Base-by-base conservation (phyloP, 2,113 vertebrate species). In the Cyphomyrus plagiostoma region DNA sequence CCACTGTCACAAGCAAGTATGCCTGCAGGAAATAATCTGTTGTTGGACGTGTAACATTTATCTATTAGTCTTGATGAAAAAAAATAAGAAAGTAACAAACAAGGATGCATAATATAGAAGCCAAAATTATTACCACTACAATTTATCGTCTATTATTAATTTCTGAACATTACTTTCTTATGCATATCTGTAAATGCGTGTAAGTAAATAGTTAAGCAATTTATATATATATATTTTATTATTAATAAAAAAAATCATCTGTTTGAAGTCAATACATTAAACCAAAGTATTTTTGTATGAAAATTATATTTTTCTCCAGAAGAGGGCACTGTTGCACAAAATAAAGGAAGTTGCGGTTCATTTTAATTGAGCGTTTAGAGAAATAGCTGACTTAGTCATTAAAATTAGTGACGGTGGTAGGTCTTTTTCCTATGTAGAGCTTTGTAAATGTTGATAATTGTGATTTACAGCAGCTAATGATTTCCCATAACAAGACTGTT, bases 301-400 rank as follows among this genome's bases (percentile, higher is more conserved):
- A 48, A 2, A 26, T 50, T 86, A 9, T 26, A 48, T n/a, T 86
- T 85, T 48, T 1, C n/a, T 50, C 83, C 83, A 86, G 10, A 48
- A 48, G 83, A 86, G 83, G 45, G 83, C 83, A 86, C 23, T 86
- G 48, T 86, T 86, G 13, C 10, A 48, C 83, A 86, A 50, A 48
- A 30, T n/a, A 48, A 49, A 30, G 46, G 83, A 48, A 49, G 11
- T 50, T 15, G 83, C n/a, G 23, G 7, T 26, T 49, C 19, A 83
- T 49, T 86, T 26, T 50, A 86, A 50, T 86, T 86, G 42, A 85
- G 42, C 4, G 45, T 86, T 86, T 86, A 86, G 48, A 13, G 45
- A 50, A 48, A 86, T n/a, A n/a, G 83, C 45, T 49, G 46, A 86
- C 45, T 80, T 26, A 26, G 23, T 86, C n/a, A 86, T 86, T 86